Base-by-base conservation (phyloP, 2,113 vertebrate genomes). In the Muntiacus reevesi region DNA sequence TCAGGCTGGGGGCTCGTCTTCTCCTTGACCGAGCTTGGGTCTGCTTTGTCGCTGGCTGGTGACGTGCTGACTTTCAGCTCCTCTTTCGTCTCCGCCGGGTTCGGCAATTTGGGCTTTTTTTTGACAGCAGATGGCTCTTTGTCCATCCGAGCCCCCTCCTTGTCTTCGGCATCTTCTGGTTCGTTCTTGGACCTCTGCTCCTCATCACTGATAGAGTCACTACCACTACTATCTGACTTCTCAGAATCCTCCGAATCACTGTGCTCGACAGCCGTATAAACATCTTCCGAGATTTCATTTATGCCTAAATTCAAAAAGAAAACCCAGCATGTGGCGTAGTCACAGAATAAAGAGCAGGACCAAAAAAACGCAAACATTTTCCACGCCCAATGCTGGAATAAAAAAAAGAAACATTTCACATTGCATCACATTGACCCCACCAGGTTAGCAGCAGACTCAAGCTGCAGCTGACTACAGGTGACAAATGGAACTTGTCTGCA, bases 201-300 rank as follows among this genome's bases (percentile, higher is more conserved):
- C 19, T 99, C 99, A 0, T 99, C 99, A 0, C 99, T 99, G 84
- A 99, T 98, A 47, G 99, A 99, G 94, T 99, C 99, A 7, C 99
- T 99, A 96, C 99, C 99, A 33, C 99, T 99, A 7, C 99, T 99
- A 83, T 99, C 99, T 0, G 99, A 99, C 97, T 99, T 99, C 95
- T 99, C 99, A 0, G 99, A 99, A 88, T 99, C 99, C 67, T 99
- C 99, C 1, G 99, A 99, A 94, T 99, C 99, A 81, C 99, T 99
- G 98, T 99, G 99, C 96, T 99, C 99, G 57, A 99, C 99, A 25
- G 99, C 99, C 97, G 99, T 99, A 79, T 99, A 99, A 40, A 99
- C 99, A 81, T 99, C 99, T 98, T 99, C 99, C 14, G 99, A 99
- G 98, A 99, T 99, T 97, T 99, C 99, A 98, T 99, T 99, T 91